phyloP scores from a whole-genome alignment of 2,888 invertebrate species.

The Cyclophora albipunctata region DNA sequence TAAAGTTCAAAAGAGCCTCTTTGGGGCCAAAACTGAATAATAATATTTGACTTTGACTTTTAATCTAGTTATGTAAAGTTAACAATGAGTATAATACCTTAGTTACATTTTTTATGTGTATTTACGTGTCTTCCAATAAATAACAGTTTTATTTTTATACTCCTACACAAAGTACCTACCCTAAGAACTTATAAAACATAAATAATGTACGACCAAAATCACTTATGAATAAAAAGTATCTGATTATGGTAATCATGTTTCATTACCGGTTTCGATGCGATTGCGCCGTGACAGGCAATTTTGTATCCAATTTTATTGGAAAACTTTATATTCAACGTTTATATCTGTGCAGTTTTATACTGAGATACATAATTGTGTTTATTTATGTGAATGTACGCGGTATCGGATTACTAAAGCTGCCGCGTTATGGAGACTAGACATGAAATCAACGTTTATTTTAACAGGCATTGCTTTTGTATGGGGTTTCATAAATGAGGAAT shows the following conservation, averaged over 20 bases:
- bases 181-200: too few relatives aligned
- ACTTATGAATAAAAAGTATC: conserved; percentile 22
- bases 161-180: too few relatives aligned
- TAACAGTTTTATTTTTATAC: too few relatives aligned
- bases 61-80: too few relatives aligned
- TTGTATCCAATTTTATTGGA: conserved; percentile 44
- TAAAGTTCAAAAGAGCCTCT: too few relatives aligned
- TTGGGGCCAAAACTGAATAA: too few relatives aligned
- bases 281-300: conserved; percentile 32
- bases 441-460: not conserved
- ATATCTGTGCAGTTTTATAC: conserved; percentile 21
- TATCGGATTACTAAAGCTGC: conserved; percentile 5
- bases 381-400: conserved; percentile 16
- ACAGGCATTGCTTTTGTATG: too few relatives aligned
- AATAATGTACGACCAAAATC: conserved; percentile 7
- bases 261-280: conserved; percentile 38
- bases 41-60: too few relatives aligned
- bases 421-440: conserved; percentile 12
- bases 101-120: too few relatives aligned
- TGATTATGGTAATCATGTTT: conserved; percentile 28
- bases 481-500: too few relatives aligned
- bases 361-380: conserved; percentile 7
- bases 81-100: too few relatives aligned
- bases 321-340: conserved; percentile 37
- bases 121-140: too few relatives aligned